A percentile compares a stretch with the other conserved stretches of the same genome.
phyloP scores from a whole-genome alignment of 37 sponge, comb jelly and placozoan species.

The Beroe forskalii region DNA sequence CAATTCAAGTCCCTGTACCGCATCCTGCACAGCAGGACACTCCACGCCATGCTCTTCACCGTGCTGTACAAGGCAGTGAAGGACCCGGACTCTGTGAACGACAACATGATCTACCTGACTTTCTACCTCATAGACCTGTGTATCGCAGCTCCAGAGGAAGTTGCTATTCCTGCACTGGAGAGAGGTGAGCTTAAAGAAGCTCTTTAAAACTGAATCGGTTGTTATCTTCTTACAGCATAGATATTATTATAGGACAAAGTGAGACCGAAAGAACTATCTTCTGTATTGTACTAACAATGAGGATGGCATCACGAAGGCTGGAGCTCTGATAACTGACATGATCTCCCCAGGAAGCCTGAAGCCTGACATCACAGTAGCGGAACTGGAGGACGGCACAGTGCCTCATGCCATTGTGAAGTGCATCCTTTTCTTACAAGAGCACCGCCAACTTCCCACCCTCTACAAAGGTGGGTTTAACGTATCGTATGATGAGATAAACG shows the following conservation, averaged over 20 bases:
- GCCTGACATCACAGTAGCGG: conserved; percentile 32
- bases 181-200: conserved; percentile 11
- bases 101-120: conserved; percentile 52
- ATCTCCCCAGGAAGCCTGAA: not conserved
- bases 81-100: conserved; percentile 21
- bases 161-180: conserved; percentile 6
- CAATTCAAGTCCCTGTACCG: conserved; percentile 26
- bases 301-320: no score
- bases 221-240: no score
- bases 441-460: not conserved
- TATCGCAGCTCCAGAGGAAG: conserved; percentile 6
- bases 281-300: no score
- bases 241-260: no score
- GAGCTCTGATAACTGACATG: no score
- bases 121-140: conserved; percentile 31
- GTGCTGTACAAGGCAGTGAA: conserved; percentile 35
- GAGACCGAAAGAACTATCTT: no score
- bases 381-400: conserved; percentile 26
- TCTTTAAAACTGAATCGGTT: no score
- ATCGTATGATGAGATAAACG: no score
- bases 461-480: conserved; percentile 8
- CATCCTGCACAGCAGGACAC: not conserved
- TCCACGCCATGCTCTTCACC: conserved; percentile 43
- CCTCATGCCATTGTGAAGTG: conserved; percentile 45
- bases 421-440: not conserved